These are phyloP conservation scores for Ochlodes sylvanus DNA, from an alignment of 2,888 invertebrate genomes.

Conservation along the genomic window DNA sequence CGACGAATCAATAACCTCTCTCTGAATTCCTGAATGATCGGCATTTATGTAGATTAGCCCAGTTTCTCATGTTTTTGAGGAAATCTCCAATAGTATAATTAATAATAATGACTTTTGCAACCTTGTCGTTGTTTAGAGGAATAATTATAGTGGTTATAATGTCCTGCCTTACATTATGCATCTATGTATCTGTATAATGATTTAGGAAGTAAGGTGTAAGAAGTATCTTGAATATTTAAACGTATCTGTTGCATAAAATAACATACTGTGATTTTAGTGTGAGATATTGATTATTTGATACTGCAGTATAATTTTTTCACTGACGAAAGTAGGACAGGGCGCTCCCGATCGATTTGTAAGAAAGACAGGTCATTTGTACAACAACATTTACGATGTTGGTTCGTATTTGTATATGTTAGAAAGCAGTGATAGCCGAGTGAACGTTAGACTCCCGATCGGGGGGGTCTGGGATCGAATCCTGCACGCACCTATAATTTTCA, in stretches of 20 bases:
- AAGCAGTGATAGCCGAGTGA: too few relatives aligned
- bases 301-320: conserved; percentile 22
- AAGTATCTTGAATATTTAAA: background rate
- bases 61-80: background rate
- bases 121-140: too few relatives aligned
- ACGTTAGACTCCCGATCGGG: too few relatives aligned
- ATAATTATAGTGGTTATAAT: too few relatives aligned
- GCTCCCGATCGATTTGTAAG: conserved; percentile 20
- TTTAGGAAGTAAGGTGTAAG: too few relatives aligned
- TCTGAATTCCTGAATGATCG: background rate
- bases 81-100: background rate
- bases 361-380: background rate
- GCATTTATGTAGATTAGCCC: background rate
- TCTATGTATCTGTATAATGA: too few relatives aligned
- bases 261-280: background rate
- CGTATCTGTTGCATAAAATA: background rate
- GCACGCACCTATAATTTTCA: too few relatives aligned
- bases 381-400: background rate
- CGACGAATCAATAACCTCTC: background rate
- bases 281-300: conserved; percentile 17
- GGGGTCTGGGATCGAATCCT: too few relatives aligned
- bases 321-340: conserved; percentile 17
- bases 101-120: too few relatives aligned
- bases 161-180: too few relatives aligned
- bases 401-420: background rate